These are phyloP conservation scores for Heterohyrax brucei DNA, from an alignment of 2,797 vertebrate genomes.

Conservation along the genomic window DNA sequence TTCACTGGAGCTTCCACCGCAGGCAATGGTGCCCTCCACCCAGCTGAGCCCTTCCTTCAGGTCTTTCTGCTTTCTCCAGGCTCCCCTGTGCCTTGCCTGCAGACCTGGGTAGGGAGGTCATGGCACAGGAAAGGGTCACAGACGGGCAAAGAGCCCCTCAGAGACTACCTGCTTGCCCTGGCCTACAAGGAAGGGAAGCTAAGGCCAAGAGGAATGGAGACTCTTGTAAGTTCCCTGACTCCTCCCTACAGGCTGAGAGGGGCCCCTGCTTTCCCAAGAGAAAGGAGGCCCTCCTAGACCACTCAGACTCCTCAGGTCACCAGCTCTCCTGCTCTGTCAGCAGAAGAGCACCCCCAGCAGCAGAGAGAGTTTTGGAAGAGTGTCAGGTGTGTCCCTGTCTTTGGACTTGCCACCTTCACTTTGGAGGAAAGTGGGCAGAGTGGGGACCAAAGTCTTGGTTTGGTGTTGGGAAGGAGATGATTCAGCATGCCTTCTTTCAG, in stretches of 20 bases:
- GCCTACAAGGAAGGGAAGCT: background rate
- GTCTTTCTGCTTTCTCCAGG: background rate
- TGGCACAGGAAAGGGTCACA: background rate
- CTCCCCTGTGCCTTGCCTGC: background rate
- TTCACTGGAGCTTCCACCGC: background rate
- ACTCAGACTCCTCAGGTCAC: background rate
- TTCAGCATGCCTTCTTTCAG: accelerated
- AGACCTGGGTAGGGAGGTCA: background rate
- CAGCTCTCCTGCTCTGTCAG: background rate
- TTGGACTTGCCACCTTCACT: background rate
- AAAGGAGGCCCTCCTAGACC: background rate
- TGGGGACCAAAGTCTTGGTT: too few species aligned
- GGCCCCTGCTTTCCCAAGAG: background rate
- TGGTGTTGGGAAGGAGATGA: background rate
- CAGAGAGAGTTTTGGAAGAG: background rate
- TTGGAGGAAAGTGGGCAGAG: background rate
- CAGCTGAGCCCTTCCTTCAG: background rate
- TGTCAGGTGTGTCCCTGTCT: background rate
- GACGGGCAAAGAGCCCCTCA: background rate
- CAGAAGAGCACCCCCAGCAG: background rate
- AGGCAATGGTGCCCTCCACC: background rate
- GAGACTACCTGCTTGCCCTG: background rate
- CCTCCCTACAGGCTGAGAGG: background rate
- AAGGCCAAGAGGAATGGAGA: background rate
- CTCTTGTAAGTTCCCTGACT: background rate